Conservation (phyloP, 2,113 vertebrate genomes). For the Engystomops pustulosus region DNA sequence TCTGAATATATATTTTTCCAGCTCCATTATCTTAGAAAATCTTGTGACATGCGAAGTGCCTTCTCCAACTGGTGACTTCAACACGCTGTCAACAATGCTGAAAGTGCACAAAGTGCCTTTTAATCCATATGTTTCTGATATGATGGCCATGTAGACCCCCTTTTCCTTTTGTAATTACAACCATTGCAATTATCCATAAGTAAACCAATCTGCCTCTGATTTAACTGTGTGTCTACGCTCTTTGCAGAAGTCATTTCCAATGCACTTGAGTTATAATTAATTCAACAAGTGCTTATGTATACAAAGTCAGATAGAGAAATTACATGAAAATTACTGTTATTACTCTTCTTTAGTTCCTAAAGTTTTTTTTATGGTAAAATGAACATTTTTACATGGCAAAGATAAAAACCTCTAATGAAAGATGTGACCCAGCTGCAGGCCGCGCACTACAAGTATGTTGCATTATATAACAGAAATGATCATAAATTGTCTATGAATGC, state of each 20-base stretch:
- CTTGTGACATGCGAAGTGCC: too few relatives aligned
- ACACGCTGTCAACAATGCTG: too few relatives aligned
- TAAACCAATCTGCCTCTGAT: background rate
- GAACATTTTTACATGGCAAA: background rate
- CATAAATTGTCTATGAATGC: too few relatives aligned
- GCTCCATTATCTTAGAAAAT: background rate
- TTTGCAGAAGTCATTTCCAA: background rate
- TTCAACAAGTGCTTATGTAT: background rate
- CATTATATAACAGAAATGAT: background rate
- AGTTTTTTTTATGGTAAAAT: background rate
- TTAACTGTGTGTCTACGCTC: background rate
- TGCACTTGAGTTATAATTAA: slow-evolving; percentile 12
- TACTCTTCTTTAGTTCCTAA: background rate
- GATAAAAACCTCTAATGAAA: background rate
- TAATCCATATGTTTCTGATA: background rate
- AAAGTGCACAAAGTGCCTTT: background rate
- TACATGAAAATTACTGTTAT: slow-evolving; percentile 18
- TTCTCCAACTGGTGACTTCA: too few relatives aligned
- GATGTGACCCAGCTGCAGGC: background rate
- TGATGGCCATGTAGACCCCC: background rate
- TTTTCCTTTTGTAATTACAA: background rate
- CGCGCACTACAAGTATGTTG: background rate
- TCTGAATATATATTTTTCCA: too few relatives aligned
- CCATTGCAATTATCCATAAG: background rate
- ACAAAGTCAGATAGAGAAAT: background rate